Evolutionary conservation across 1,140 invertebrate genomes (phyloP), one percentile per base, ranked within the genome.

Genomic region (Daktulosphaira vitifoliae): DNA sequence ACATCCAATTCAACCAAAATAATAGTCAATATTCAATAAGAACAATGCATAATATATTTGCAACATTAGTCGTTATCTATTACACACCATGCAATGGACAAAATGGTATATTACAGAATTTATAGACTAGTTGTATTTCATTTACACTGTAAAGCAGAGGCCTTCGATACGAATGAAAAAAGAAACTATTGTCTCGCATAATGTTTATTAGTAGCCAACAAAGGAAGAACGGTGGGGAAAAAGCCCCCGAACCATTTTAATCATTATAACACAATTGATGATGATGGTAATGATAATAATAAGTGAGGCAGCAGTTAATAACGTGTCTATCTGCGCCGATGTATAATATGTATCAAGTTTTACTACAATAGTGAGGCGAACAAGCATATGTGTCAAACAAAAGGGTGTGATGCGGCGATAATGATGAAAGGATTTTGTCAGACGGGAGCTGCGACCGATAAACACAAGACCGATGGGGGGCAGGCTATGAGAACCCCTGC

Each of bases 281-380:
- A 62, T 18, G 56, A 62, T 62, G 56, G 42, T 62, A 48, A 59
- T 62, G 25, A 62, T 62, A 39, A 54, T 54, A 62, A 62, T 62
- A 62, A 62, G 56, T 62, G 56, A 62, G 42, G 56, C 56, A 62
- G 56, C 56, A 62, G 56, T 62, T 62, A 62, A 62, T 62, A 62
- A 62, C 42, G 56, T 48, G 56, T 62, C 56, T 62, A 62, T 62
- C 38, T 44, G n/a, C 44, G 38, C 42, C 26, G 42, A 42, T 46
- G 56, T 62, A 62, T 62, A 62, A 62, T 62, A 48, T 62, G 56
- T 62, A 62, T 62, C 56, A 62, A 62, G 56, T 62, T 62, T 22
- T 62, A 62, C 13, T 13, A 48, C 42, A 48, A 62, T 22, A 13
- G 53, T 26, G 29, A 33, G 29, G 49, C 25, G 42, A 29, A 7